Base-by-base conservation (phyloP, 35 echinoderm and acorn worm species). In the Lytechinus variegatus region DNA sequence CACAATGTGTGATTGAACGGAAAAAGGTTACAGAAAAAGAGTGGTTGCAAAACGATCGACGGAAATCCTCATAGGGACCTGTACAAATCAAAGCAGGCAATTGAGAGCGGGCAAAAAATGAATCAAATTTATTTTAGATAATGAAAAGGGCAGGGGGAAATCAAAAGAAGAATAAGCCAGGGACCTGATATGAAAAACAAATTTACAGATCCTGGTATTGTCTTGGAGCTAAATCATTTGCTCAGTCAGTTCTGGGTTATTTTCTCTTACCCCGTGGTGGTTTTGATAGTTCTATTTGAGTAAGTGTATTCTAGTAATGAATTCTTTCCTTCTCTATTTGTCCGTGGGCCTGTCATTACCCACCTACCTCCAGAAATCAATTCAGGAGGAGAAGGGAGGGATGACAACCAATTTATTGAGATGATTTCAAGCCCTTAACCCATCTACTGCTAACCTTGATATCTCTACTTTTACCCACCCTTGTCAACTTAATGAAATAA, bases 41-140 rank as follows among this genome's bases (percentile, higher is more conserved):
- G n/a, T 54, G 52, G 52, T 52, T 33, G 29, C 52, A 90, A 90
- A 90, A 90, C 52, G 88, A 90, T 90, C 52, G 28, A 44, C 28
- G 88, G 88, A 90, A 33, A 90, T 90, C 88, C 88, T 90, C 88
- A 90, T 52, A 90, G 88, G 88, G 52, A 21, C 27, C 52, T 90
- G 88, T 52, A 90, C 88, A 90, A 90, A 90, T 90, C 88, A 90
- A 90, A 90, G 28, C 29, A 90, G 88, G 88, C 88, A 90, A 90
- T 90, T 90, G 88, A 33, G 88, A 90, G 88, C 28, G 88, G 88
- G 88, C 88, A 90, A 90, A 90, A 90, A 90, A 90, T 90, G 88
- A 90, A 90, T 90, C 88, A 90, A 90, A 90, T 90, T 90, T 90
- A 90, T 90, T 52, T 54, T 90, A 90, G 88, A 90, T 90, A 90